Base-by-base conservation (phyloP, 2,113 vertebrate genomes). In the Vireo altiloquus region DNA sequence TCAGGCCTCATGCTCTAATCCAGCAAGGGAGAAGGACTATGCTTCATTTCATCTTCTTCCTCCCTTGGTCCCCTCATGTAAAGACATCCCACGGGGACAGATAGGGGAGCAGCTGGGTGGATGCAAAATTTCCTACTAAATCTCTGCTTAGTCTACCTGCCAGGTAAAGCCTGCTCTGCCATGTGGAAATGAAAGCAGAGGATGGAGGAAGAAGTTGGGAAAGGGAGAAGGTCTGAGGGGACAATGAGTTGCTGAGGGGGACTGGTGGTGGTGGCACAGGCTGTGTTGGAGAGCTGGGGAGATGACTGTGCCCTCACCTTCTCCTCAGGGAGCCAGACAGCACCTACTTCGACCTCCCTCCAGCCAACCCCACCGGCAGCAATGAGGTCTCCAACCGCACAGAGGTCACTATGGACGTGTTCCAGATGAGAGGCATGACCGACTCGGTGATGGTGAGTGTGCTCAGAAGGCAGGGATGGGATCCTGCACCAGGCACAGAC, bases 331-430 rank as follows among this genome's bases (percentile, higher is more conserved):
- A 99, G 90, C 99, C 99, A 7, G 99, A 99, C 98, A 99, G 99
- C 97, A 99, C 99, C 57, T 99, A 99, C 95, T 99, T 98, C 13
- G 99, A 99, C 97, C 98, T 99, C 35, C 98, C 99, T 19, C 97
- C 98, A 13, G 88, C 98, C 63, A 98, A 94, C 87, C 98, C 98
- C 68, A 61, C 78, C 1, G 97, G 97, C 61, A 96, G 94, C 35
- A 95, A 47, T 4, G 97, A 97, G 59, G 97, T 92, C 0, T 96
- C 98, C 79, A 96, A 96, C 86, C 88, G 98, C 27, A 94, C 98
- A 0, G 99, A 99, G 77, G 97, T 98, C 42, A 98, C 98, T 20
- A 98, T 99, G 99, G 98, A 99, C 0, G 98, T 99, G 79, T 99
- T 99, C 97, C 98, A 99, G 75, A 98, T 99, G 98, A 98, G 98